These are phyloP conservation scores for Drosophila mimica DNA, from an alignment of 2,888 invertebrate species.

Conservation along the genomic window DNA sequence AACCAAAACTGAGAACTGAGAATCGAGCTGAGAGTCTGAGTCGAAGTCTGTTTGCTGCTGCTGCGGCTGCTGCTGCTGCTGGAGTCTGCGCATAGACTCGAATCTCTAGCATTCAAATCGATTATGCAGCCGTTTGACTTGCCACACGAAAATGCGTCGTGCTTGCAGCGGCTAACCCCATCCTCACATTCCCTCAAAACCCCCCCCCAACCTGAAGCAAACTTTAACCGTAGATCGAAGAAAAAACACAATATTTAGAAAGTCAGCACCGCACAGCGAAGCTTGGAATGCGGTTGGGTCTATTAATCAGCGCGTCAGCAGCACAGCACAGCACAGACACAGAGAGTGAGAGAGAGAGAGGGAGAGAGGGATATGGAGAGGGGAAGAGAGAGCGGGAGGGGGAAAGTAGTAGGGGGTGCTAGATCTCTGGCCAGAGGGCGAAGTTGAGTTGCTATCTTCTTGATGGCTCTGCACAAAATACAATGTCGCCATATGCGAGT, in stretches of 20 bases:
- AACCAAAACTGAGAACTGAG: constrained; percentile 23
- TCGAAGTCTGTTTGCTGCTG: constrained; percentile 40
- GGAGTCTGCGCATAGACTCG: constrained; percentile 26
- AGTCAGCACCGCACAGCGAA: constrained; percentile 62
- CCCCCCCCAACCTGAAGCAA: not conserved
- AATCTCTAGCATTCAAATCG: constrained; percentile 68
- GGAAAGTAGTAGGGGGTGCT: not conserved
- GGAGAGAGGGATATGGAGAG: not conserved
- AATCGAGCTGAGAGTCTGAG: constrained; percentile 5
- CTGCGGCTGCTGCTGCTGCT: not conserved
- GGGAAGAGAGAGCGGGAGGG: not conserved
- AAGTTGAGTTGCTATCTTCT: constrained; percentile 59
- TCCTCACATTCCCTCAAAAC: not conserved
- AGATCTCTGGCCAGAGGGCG: constrained; percentile 44
- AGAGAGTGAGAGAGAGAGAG: not conserved
- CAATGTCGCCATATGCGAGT: constrained; percentile 10
- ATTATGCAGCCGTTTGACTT: constrained; percentile 67
- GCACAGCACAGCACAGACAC: not conserved
- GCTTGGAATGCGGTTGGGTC: constrained; percentile 80
- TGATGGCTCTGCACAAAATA: constrained; percentile 70
- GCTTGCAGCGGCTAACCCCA: constrained; percentile 23
- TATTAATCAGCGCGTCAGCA: constrained; percentile 78
- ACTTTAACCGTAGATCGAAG: constrained; percentile 23
- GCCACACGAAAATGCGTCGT: constrained; percentile 53
- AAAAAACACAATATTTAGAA: constrained; percentile 70